Percentiles rank a stretch among this genome's conserved stretches.
These are phyloP conservation scores for Coracopsis vasa DNA, from an alignment of 2,113 vertebrate species.

Conservation along the genomic window DNA sequence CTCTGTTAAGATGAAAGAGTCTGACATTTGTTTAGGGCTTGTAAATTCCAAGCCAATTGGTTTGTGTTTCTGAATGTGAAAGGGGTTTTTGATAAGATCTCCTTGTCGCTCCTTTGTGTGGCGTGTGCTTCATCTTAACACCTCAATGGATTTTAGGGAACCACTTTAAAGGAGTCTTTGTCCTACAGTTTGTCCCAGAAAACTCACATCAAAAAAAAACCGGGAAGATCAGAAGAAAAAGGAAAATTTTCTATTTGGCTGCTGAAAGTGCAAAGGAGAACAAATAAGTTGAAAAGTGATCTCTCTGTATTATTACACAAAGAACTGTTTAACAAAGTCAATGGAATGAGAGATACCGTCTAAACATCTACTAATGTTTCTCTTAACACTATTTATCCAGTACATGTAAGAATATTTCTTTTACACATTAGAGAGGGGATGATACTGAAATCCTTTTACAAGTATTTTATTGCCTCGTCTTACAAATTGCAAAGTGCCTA, in stretches of 20 bases:
- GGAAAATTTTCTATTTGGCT: conserved; percentile 14
- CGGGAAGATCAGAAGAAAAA: conserved; percentile 74
- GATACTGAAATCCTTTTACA: neutral
- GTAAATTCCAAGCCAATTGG: conserved; percentile 80
- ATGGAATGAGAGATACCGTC: neutral
- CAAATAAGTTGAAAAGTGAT: conserved; percentile 22
- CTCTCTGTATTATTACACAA: neutral
- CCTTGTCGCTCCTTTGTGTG: conserved; percentile 78
- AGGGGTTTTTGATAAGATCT: conserved; percentile 74
- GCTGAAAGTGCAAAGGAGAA: conserved; percentile 58
- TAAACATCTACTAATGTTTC: neutral
- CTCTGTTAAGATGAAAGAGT: conserved; percentile 72
- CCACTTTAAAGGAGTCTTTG: conserved; percentile 81
- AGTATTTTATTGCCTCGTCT: neutral
- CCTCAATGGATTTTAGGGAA: conserved; percentile 79
- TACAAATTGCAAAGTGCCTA: neutral
- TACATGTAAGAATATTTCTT: neutral
- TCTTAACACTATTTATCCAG: neutral
- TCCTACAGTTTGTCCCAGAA: conserved; percentile 79
- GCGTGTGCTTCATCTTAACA: conserved; percentile 81
- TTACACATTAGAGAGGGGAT: neutral
- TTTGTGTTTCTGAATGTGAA: conserved; percentile 77
- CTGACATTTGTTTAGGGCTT: conserved; percentile 80
- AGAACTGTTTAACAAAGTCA: neutral
- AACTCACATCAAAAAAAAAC: conserved; percentile 80